Evolutionary conservation across 2,888 invertebrate genomes (phyloP), one percentile per base, ranked within the genome.

Genomic region (Carcina quercana): DNA sequence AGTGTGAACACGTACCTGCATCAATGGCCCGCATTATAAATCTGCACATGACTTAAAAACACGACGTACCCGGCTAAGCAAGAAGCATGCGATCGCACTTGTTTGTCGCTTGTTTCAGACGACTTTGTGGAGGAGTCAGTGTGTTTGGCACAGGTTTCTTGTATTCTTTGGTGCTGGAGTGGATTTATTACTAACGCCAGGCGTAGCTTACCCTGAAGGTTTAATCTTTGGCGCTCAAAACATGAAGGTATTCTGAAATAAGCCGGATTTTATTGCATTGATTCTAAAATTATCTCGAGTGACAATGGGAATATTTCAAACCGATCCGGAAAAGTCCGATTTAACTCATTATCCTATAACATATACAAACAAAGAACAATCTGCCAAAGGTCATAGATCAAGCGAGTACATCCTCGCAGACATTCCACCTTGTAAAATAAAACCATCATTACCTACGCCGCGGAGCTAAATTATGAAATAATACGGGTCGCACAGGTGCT

Each of bases 391-490:
- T n/a, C n/a, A n/a, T n/a, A n/a, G n/a, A n/a, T n/a, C n/a, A n/a
- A n/a, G n/a, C n/a, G n/a, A n/a, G n/a, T n/a, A n/a, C n/a, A n/a
- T n/a, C n/a, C n/a, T n/a, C n/a, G n/a, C n/a, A n/a, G n/a, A n/a
- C n/a, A n/a, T n/a, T n/a, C n/a, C n/a, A n/a, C n/a, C 3, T 25
- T 25, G 12, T 42, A 40, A 51, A 66, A 62, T 65, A 55, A 68
- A 69, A 69, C 55, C 40, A 53, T 54, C 60, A 54, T 66, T 64
- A 62, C 55, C 27, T 27, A 45, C 47, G 49, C 49, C 43, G 40
- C 47, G 40, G 43, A 51, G 49, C 56, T 52, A 68, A 71, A 71
- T 69, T 66, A 61, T 60, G 55, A 60, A 64, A 70, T 69, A 66
- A 70, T 68, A 59, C 45, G 43, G 34, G 13, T 25, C 34, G 54